These are phyloP conservation scores for Paramisgurnus dabryanus DNA, from an alignment of 2,113 vertebrate species.

Conservation along the genomic window DNA sequence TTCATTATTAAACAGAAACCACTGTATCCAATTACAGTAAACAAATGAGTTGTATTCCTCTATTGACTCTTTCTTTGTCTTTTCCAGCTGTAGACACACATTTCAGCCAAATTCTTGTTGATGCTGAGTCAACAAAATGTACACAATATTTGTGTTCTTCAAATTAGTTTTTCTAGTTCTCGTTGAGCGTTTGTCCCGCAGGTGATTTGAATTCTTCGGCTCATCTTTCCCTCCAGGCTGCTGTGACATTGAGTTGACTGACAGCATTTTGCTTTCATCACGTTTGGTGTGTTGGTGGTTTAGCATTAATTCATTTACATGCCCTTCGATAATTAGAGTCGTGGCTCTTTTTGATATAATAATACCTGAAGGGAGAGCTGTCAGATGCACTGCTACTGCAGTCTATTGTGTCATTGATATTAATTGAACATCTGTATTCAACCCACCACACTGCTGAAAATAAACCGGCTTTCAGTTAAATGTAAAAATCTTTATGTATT, in stretches of 20 bases:
- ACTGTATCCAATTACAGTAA: slow-evolving; percentile 45
- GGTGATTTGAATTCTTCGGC: slow-evolving; percentile 55
- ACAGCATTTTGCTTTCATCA: slow-evolving; percentile 53
- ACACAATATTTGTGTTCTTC: slow-evolving; percentile 37
- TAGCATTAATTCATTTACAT: slow-evolving; percentile 57
- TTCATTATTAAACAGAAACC: slow-evolving; percentile 48
- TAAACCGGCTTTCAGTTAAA: too few species aligned
- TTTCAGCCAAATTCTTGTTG: slow-evolving; percentile 16
- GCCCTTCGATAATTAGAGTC: slow-evolving; percentile 58
- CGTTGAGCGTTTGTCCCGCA: slow-evolving; percentile 36
- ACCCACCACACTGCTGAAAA: too few species aligned
- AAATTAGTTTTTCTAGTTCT: slow-evolving; percentile 47
- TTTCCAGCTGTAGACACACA: slow-evolving; percentile 7
- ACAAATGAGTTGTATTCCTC: slow-evolving; percentile 32
- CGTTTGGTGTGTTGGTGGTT: background rate
- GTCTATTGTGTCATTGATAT: too few species aligned
- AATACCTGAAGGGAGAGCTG: background rate
- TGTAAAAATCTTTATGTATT: too few species aligned
- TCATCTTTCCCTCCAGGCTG: slow-evolving; percentile 48
- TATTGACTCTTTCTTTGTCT: slow-evolving; percentile 21
- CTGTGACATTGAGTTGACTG: slow-evolving; percentile 56
- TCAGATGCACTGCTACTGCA: background rate
- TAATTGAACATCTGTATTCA: too few species aligned
- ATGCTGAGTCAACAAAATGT: slow-evolving; percentile 51
- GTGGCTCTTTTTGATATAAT: background rate